Evolutionary conservation across 1,140 invertebrate species (phyloP).

Genomic region (Sycophaga agraensis): DNA sequence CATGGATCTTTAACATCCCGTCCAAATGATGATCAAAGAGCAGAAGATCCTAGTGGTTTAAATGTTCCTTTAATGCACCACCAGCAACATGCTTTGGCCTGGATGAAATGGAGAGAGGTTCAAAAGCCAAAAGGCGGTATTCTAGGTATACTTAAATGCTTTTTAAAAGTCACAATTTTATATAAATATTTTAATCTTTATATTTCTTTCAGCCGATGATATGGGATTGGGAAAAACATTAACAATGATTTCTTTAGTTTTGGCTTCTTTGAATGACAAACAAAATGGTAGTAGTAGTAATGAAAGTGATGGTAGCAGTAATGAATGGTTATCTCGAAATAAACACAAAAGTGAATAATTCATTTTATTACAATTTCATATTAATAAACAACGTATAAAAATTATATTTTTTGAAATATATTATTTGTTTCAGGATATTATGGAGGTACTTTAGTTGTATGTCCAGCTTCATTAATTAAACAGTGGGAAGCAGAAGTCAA

Average conservation of each 20-base stretch:
- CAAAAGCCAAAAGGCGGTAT: slow-evolving; percentile 82
- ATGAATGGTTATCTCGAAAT: slow-evolving; percentile 33
- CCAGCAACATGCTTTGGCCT: slow-evolving; percentile 83
- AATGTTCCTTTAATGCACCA: slow-evolving; percentile 77
- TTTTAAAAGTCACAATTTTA: slow-evolving; percentile 15
- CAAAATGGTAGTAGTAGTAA: slow-evolving; percentile 34
- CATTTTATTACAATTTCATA: too few relatives aligned
- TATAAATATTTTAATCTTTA: slow-evolving; percentile 13
- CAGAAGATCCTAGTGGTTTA: slow-evolving; percentile 66
- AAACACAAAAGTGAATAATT: slow-evolving; percentile 46
- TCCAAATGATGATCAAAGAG: slow-evolving; percentile 63
- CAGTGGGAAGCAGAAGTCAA: slow-evolving; percentile 88
- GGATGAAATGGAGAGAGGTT: slow-evolving; percentile 86
- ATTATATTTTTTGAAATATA: neutral
- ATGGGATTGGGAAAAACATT: slow-evolving; percentile 95
- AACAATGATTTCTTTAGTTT: slow-evolving; percentile 80
- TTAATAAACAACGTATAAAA: neutral
- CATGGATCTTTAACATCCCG: slow-evolving; percentile 71
- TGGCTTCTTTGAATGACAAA: slow-evolving; percentile 50
- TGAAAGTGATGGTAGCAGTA: slow-evolving; percentile 32
- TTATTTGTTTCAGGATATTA: slow-evolving; percentile 30
- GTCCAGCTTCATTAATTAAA: slow-evolving; percentile 78
- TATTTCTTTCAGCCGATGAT: slow-evolving; percentile 74
- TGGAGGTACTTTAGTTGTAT: slow-evolving; percentile 83
- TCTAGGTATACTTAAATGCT: slow-evolving; percentile 52